A percentile compares a stretch with the other conserved stretches of the same genome.
Evolutionary conservation across 2,797 vertebrate species (phyloP).

Genomic region (Sciurus carolinensis): DNA sequence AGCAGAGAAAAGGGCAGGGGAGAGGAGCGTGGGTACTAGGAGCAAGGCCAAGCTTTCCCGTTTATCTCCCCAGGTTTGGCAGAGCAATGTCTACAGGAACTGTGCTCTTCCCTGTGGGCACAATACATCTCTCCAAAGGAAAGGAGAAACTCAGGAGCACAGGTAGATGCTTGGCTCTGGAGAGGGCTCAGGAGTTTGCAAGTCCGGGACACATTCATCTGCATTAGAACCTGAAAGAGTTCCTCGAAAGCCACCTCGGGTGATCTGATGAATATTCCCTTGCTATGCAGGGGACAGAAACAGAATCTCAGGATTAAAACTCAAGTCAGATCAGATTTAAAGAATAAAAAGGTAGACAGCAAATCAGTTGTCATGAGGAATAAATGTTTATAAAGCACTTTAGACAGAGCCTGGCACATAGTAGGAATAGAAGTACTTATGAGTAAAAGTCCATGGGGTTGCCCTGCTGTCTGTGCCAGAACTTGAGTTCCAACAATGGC

Average conservation of each 20-base stretch:
- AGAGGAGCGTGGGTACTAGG: fast-evolving
- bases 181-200: not conserved
- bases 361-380: not conserved
- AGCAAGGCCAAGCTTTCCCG: not conserved
- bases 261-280: not conserved
- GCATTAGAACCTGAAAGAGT: not conserved
- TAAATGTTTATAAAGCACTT: not conserved
- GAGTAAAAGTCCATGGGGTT: not conserved
- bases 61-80: not conserved
- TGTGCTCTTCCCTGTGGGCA: not conserved
- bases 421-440: not conserved
- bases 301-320: not conserved
- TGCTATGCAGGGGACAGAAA: not conserved
- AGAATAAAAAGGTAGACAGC: not conserved
- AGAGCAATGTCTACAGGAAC: not conserved
- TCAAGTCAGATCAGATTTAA: not conserved
- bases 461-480: not conserved
- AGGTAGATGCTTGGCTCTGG: not conserved
- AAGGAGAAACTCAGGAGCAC: not conserved
- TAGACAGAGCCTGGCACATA: not conserved
- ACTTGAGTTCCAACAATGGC: not conserved
- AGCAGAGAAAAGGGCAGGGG: fast-evolving
- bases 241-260: not conserved
- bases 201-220: not conserved
- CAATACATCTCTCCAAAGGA: not conserved